Conservation (phyloP, 1,140 invertebrate genomes). For the Papilio polytes region DNA sequence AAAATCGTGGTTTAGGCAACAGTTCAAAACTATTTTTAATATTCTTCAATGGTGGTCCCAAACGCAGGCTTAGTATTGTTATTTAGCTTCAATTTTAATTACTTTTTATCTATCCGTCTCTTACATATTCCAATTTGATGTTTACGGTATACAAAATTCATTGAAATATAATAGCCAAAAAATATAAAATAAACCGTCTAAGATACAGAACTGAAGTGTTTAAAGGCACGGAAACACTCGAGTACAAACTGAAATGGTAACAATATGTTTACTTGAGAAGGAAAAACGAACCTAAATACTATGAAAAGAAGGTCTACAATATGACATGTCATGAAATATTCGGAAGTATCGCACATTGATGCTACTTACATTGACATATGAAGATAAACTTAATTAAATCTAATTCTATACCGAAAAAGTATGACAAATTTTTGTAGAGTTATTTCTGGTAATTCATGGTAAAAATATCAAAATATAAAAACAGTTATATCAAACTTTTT, state of each 20-base stretch:
- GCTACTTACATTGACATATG: constrained; percentile 40
- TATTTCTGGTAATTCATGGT: background rate
- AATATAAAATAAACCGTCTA: background rate
- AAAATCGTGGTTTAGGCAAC: constrained; percentile 12
- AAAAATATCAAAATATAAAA: background rate
- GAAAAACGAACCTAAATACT: background rate
- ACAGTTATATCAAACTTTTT: background rate
- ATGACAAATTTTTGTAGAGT: background rate
- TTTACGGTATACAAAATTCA: background rate
- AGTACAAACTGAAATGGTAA: constrained; percentile 24
- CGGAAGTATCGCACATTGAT: constrained; percentile 42
- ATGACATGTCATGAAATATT: background rate
- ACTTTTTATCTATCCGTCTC: background rate
- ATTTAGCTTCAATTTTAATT: background rate
- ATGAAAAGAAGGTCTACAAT: background rate
- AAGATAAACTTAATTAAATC: background rate
- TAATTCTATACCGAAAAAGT: background rate
- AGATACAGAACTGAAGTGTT: constrained; percentile 2
- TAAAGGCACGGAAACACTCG: constrained; percentile 9
- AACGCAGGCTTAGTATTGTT: constrained; percentile 19
- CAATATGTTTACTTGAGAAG: background rate
- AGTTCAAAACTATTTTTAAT: constrained; percentile 29
- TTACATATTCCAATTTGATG: background rate
- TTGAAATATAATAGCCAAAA: background rate
- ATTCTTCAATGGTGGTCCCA: constrained; percentile 24